Evolutionary conservation across 2,113 vertebrate species (phyloP), one percentile per base, ranked within the genome.

Genomic region (Bos javanicus): DNA sequence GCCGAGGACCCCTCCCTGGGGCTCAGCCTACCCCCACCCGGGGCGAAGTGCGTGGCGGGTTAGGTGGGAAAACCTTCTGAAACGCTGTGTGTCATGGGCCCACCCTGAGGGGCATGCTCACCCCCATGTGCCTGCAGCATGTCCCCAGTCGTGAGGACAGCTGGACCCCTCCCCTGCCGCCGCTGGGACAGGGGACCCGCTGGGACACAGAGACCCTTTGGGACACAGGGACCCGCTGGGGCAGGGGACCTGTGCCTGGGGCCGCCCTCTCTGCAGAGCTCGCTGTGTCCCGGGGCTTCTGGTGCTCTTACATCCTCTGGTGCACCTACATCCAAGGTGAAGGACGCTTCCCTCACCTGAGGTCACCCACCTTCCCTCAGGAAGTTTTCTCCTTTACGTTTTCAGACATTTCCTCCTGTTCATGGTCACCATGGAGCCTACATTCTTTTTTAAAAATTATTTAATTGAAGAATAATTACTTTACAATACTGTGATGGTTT

Each of bases 121-220:
- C 11, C 19, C 5, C 36, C 17, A 5, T 4, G 0, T 6, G n/a
- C 21, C 33, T 28, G 2, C 2, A 30, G 50, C 1, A 0, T 1
- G 23, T 28, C 23, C 15, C 76, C 76, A 16, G 60, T 5, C 0
- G 15, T 4, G 48, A 26, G 48, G 26, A 39, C 60, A 7, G 80
- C 36, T 25, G 60, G 60, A 6, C 12, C 17, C 54, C 7, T 46
- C 17, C 57, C 78, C 48, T 1, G 59, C 76, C 2, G 1, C 64
- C n/a, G 11, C 2, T 26, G 14, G 46, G 48, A 4, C 25, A 12
- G 64, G 30, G 62, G 15, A 17, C 30, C 30, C 30, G 0, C 28
- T 33, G 26, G 57, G 54, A 13, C 50, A 50, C 13, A 10, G 25
- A 3, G 57, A 26, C 57, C 25, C 6, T 19, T 15, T 56, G 54